Base-by-base conservation (phyloP, 2,797 vertebrate species). In the Pantherophis alleghaniensis region DNA sequence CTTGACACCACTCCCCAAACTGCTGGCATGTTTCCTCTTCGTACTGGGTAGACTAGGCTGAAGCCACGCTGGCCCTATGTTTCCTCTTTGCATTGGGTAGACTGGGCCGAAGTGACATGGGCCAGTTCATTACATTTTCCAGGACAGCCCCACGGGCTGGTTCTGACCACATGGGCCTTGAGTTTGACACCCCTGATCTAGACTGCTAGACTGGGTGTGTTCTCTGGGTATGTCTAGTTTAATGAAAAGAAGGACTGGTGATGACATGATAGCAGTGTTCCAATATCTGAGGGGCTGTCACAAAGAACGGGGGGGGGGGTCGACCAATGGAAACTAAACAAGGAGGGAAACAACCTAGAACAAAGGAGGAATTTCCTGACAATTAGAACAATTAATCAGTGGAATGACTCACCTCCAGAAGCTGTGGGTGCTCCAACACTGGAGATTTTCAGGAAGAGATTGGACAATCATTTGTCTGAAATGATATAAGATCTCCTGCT, bases 141-240 rank as follows among this genome's bases (percentile, higher is more conserved):
- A 61, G 3, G 24, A 26, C 1, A 1, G 22, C 9, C 9, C 24
- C 2, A 1, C 0, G 1, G 60, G 24, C 60, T 10, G 24, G 9
- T 3, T 61, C 60, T 9, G 1, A 61, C 24, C 60, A 61, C 60
- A 61, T 4, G 9, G 10, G 9, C 24, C 10, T 61, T 61, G 60
- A 61, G 3, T 26, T 61, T 61, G 24, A 26, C 10, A 61, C 24
- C 60, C 1, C 24, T 61, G 11, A 1, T 63, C 26, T 63, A 63
- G 61, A 18, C 14, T 16, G 16, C 56, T 57, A 57, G 14, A 57
- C 16, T 4, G 16, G 16, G 7, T n/a, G 28, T 66, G 4, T n/a
- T 14, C 63, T n/a, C 12, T 66, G 26, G 28, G 12, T 66, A n/a
- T n/a, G 28, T n/a, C 28, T 28, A n/a, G 12, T 14, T 13, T n/a